Base-by-base conservation (phyloP, 2,797 vertebrate species). In the Numenius phaeopus region DNA sequence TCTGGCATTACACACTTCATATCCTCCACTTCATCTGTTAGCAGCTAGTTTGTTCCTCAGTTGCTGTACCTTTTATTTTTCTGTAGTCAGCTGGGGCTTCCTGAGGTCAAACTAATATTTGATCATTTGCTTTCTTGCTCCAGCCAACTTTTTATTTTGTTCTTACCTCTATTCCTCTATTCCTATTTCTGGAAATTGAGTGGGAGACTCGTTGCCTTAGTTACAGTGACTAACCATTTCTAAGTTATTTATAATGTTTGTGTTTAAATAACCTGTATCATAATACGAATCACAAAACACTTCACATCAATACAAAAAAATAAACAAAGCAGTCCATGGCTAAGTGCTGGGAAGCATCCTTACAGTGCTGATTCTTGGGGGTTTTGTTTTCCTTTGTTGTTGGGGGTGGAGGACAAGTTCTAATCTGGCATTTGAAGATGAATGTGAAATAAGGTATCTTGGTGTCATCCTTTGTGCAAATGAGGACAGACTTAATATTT, bases 131-230 rank as follows among this genome's bases (percentile, higher is more conserved):
- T 94, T 96, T 92, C 76, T 80, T 85, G 52, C 39, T 90, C 29
- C 46, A 93, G 57, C 71, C 57, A 94, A 93, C 72, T 94, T 93
- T 59, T 80, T 59, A 80, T 83, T 94, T 95, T 87, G 75, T 90
- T 94, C 92, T 83, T 97, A 87, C 90, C 88, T 95, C 93, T 94
- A 24, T 76, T 94, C 62, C 90, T 95, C 46, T 85, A 24, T 46
- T 94, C 64, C 83, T 97, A 96, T 96, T 96, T 97, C 93, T 94
- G 93, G 93, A 95, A 94, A 67, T 47, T 55, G 92, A 97, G 96
- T 96, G 94, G 97, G 97, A 97, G 93, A 92, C 52, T 87, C 2
- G 95, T 97, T 97, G 96, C 97, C 97, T 89, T 97, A 96, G 97
- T 94, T 97, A 97, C 96, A 81, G 71, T 87, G 71, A 91, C 89